phyloP scores from a whole-genome alignment of 2,113 vertebrate species.

The Muntiacus reevesi region DNA sequence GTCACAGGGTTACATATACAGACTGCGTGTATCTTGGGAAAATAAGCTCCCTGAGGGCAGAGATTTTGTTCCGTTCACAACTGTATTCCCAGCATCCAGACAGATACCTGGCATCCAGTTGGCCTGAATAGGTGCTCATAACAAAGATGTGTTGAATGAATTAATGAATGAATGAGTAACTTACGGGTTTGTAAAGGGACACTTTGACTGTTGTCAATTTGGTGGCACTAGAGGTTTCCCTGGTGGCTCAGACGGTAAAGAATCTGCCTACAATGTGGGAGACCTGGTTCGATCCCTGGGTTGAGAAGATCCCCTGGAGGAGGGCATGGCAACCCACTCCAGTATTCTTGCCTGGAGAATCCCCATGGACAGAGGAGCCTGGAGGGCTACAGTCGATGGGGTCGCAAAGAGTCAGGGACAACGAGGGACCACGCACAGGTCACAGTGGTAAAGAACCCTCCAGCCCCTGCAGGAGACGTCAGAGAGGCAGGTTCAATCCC shows the following conservation, averaged over 20 bases:
- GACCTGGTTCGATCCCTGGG: neutral
- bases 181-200: neutral
- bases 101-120: neutral
- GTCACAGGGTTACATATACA: neutral
- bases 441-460: neutral
- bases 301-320: neutral
- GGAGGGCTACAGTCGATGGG: neutral
- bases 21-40: neutral
- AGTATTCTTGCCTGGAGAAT: neutral
- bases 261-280: neutral
- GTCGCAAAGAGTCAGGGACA: accelerated
- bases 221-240: neutral
- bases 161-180: neutral
- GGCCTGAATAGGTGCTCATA: neutral
- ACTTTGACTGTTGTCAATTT: neutral
- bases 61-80: neutral
- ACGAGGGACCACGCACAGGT: neutral
- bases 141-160: neutral
- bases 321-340: neutral
- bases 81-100: neutral
- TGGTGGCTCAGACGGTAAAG: neutral
- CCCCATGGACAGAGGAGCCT: neutral
- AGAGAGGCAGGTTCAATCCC: neutral
- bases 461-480: neutral
- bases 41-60: neutral